Conservation (phyloP, 2,797 vertebrate genomes). For the Buceros bicornis region DNA sequence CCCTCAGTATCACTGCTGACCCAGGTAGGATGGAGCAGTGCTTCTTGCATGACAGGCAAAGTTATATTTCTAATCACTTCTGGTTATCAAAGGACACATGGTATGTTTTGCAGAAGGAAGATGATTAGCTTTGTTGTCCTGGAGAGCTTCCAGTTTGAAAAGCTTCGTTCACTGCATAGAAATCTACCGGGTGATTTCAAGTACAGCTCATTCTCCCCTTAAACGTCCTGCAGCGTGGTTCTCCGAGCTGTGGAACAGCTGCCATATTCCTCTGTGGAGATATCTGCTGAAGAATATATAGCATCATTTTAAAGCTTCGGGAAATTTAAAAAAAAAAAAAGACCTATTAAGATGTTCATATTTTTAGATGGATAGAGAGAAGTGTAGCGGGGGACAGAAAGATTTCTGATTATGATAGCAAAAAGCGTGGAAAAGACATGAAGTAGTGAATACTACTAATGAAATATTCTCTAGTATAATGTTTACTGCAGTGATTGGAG, state of each 20-base stretch:
- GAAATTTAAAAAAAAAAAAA: background rate
- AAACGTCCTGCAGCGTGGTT: background rate
- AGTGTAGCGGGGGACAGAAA: background rate
- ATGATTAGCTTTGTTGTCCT: background rate
- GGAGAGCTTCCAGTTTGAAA: background rate
- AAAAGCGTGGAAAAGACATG: background rate
- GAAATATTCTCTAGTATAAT: background rate
- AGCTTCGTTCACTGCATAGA: background rate
- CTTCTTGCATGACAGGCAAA: background rate
- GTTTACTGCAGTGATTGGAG: background rate
- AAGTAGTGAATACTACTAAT: background rate
- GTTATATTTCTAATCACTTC: conserved; percentile 7
- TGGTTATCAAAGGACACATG: background rate
- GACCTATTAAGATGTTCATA: background rate
- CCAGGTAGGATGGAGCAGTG: background rate
- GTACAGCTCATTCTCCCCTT: background rate
- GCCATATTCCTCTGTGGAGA: background rate
- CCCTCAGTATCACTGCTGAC: background rate
- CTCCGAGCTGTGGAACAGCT: background rate
- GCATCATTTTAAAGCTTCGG: background rate
- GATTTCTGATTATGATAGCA: background rate
- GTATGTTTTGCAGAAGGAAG: background rate
- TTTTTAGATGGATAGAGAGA: background rate
- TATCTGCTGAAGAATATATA: background rate
- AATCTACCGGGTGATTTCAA: background rate